These are phyloP conservation scores for Ciconia maguari DNA, from an alignment of 2,113 vertebrate species.

Conservation along the genomic window DNA sequence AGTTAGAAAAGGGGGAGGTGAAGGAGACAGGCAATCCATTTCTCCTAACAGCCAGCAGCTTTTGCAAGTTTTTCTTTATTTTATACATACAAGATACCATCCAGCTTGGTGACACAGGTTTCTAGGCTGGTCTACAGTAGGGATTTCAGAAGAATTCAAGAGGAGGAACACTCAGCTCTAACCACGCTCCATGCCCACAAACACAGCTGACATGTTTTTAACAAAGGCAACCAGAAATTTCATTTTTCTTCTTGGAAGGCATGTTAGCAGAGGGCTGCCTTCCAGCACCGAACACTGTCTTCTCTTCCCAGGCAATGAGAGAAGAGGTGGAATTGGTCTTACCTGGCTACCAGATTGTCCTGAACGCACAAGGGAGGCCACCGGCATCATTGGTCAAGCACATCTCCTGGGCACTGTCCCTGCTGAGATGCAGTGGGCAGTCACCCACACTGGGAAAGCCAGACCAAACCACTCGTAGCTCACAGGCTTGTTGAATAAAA, in stretches of 20 bases:
- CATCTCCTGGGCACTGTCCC: neutral
- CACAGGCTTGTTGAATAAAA: neutral
- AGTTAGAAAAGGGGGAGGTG: neutral
- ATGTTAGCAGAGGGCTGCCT: neutral
- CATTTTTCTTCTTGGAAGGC: neutral
- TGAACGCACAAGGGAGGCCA: neutral
- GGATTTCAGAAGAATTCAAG: neutral
- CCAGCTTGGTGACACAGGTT: neutral
- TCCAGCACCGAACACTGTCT: accelerated
- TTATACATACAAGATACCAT: neutral
- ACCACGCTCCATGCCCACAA: neutral
- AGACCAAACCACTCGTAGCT: accelerated
- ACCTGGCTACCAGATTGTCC: neutral
- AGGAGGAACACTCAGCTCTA: neutral
- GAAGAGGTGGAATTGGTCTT: neutral
- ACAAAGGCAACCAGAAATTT: neutral
- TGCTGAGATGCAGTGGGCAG: neutral
- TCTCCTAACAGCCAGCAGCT: neutral
- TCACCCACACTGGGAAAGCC: neutral
- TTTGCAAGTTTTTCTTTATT: neutral
- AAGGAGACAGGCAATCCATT: neutral
- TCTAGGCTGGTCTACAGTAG: neutral
- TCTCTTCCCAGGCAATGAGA: neutral
- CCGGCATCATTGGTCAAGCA: accelerated
- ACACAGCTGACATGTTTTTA: neutral